These are phyloP conservation scores for Augiades crinisus DNA, from an alignment of 2,888 invertebrate genomes.

Conservation along the genomic window DNA sequence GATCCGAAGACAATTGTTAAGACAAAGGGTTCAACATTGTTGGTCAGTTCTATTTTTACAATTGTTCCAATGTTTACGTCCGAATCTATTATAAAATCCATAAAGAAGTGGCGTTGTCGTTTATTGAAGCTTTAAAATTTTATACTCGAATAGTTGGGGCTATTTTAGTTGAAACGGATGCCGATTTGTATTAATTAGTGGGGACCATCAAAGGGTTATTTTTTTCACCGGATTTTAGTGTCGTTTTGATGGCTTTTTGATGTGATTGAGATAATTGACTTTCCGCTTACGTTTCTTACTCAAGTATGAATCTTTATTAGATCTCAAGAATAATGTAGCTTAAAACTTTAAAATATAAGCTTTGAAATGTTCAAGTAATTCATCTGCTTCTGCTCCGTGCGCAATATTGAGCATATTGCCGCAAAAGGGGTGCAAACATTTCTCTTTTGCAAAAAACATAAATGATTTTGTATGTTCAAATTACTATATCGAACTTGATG, in stretches of 20 bases:
- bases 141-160: constrained; percentile 52
- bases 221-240: constrained; percentile 31
- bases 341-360: too few relatives aligned
- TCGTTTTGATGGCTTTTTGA: constrained; percentile 24
- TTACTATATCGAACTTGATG: too few relatives aligned
- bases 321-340: too few relatives aligned
- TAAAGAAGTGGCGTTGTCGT: constrained; percentile 63
- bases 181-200: constrained; percentile 72
- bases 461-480: too few relatives aligned
- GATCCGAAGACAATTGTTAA: neutral
- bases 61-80: constrained; percentile 53
- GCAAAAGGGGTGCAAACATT: too few relatives aligned
- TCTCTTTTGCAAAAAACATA: too few relatives aligned
- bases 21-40: neutral
- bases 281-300: constrained; percentile 18
- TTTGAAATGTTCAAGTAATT: too few relatives aligned
- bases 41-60: constrained; percentile 48
- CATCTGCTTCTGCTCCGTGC: too few relatives aligned
- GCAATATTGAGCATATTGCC: too few relatives aligned
- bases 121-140: constrained; percentile 64
- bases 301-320: neutral
- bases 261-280: constrained; percentile 26
- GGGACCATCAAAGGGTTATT: constrained; percentile 50
- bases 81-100: constrained; percentile 62
- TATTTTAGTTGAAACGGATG: constrained; percentile 49